These are phyloP conservation scores for Triops cancriformis DNA, from an alignment of 1,140 invertebrate genomes.

Conservation along the genomic window DNA sequence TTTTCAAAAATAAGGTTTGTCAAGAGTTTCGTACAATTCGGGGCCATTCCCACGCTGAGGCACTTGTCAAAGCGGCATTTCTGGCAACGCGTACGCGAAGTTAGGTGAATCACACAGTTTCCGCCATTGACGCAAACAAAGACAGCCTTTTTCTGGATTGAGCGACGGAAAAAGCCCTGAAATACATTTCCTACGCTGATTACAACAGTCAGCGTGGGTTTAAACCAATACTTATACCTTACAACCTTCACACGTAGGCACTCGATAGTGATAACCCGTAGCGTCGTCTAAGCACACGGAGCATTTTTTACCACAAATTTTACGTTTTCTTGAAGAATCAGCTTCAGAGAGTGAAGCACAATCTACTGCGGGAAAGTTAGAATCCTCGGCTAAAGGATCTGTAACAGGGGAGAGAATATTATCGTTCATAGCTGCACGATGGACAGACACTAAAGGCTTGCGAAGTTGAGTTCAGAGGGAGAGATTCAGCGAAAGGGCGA, in stretches of 20 bases:
- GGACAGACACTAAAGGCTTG: neutral
- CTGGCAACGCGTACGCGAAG: no score
- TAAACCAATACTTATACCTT: constrained; percentile 20
- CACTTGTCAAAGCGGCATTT: constrained; percentile 67
- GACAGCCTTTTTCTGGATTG: no score
- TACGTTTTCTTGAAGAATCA: neutral
- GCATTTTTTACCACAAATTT: neutral
- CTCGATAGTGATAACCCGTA: constrained; percentile 17
- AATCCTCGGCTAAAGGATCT: neutral
- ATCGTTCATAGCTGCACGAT: neutral
- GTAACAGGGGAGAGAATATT: neutral
- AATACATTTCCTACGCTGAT: no score
- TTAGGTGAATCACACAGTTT: no score
- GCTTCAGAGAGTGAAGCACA: neutral
- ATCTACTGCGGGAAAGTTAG: neutral
- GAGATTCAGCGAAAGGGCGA: neutral
- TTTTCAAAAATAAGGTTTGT: no score
- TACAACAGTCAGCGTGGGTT: no score
- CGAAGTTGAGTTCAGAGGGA: neutral
- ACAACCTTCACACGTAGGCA: constrained; percentile 18
- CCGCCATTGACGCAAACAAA: no score
- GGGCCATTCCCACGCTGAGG: constrained; percentile 92
- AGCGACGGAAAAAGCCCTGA: no score
- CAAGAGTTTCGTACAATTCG: constrained; percentile 81
- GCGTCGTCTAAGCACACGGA: constrained; percentile 16